Percentiles rank a stretch among this genome's conserved stretches.
phyloP scores from a whole-genome alignment of 2,797 vertebrate genomes.

The Oreonectes daqikongensis region DNA sequence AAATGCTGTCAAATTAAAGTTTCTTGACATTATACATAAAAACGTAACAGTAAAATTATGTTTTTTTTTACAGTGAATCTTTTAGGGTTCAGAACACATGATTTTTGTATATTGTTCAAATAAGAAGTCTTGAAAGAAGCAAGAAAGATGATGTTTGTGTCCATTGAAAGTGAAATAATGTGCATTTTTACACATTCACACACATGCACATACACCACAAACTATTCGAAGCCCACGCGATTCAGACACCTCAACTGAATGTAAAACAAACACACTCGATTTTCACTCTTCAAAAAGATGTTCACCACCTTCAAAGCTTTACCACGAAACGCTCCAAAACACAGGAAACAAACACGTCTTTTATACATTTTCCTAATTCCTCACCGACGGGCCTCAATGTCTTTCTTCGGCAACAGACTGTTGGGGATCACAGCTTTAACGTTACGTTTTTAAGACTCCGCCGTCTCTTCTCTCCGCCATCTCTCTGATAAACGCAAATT shows the following conservation, averaged over 20 bases:
- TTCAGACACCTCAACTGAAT: conserved; percentile 54
- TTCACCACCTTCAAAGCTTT: conserved; percentile 70
- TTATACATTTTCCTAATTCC: conserved; percentile 71
- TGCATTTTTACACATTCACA: conserved; percentile 20
- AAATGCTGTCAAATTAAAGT: too few species aligned
- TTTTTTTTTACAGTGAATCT: too few species aligned
- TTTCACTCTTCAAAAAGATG: conserved; percentile 53
- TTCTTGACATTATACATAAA: too few species aligned
- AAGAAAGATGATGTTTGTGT: not conserved
- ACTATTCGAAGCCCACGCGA: conserved; percentile 49
- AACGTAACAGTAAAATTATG: too few species aligned
- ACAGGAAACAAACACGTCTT: conserved; percentile 72
- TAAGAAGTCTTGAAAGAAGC: not conserved
- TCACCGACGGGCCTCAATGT: conserved; percentile 60
- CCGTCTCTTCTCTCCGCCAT: conserved; percentile 21
- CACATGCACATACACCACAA: conserved; percentile 39
- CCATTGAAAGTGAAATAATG: not conserved
- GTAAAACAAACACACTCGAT: conserved; percentile 60
- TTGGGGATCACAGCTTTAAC: conserved; percentile 34
- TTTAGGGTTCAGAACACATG: too few species aligned
- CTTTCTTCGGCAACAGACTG: conserved; percentile 61
- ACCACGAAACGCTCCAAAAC: conserved; percentile 69
- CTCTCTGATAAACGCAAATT: conserved; percentile 58
- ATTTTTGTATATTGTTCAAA: not conserved
- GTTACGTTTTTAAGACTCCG: conserved; percentile 41